Conservation (phyloP, 2,113 vertebrate species). For the Axis porcinus region DNA sequence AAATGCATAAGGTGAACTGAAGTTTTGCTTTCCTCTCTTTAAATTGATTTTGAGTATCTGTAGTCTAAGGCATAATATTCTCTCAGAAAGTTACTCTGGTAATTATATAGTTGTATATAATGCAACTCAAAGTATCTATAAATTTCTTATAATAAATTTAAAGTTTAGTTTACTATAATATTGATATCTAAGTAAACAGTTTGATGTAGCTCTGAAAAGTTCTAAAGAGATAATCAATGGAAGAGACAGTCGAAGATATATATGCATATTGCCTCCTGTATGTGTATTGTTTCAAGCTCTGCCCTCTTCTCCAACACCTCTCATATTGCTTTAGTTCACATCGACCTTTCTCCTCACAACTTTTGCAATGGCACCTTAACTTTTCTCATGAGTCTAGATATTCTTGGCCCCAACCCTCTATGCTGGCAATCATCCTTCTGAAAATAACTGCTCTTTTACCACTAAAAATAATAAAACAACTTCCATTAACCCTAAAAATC, state of each 20-base stretch:
- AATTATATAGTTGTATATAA: background rate
- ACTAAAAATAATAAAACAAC: background rate
- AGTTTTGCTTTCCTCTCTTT: background rate
- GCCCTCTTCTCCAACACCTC: background rate
- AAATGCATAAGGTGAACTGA: background rate
- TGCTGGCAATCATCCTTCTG: background rate
- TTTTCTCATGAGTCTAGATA: background rate
- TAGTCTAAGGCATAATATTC: background rate
- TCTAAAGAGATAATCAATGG: background rate
- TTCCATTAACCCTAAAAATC: background rate
- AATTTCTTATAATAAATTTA: background rate
- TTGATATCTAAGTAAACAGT: background rate
- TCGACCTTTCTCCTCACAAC: background rate
- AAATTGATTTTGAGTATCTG: background rate
- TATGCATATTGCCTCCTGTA: background rate
- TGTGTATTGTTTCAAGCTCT: background rate
- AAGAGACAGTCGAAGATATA: background rate
- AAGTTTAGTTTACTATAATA: background rate
- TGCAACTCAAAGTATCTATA: background rate
- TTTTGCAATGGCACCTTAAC: background rate
- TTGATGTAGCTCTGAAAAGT: background rate
- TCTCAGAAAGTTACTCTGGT: background rate
- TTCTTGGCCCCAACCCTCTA: background rate
- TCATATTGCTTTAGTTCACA: background rate
- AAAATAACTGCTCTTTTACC: background rate